Conservation (phyloP, 2,797 vertebrate genomes). For the Bryconaethiops microstoma region DNA sequence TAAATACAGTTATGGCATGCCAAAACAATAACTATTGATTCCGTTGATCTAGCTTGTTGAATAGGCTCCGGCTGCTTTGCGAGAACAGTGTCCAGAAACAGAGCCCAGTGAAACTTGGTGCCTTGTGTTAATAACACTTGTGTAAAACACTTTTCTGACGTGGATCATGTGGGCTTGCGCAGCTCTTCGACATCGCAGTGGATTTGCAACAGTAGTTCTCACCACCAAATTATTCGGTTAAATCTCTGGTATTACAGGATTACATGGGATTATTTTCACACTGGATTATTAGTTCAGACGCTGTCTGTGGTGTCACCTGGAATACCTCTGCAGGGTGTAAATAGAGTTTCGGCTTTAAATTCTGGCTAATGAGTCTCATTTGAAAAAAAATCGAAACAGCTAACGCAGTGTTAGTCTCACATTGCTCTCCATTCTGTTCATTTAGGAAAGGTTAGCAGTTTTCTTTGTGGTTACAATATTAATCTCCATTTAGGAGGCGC, state of each 20-base stretch:
- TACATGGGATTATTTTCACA: conserved; percentile 71
- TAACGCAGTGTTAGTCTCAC: conserved; percentile 1
- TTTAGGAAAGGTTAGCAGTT: conserved; percentile 9
- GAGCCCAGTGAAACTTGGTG: neutral
- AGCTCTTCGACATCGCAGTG: conserved; percentile 51
- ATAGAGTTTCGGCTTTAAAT: conserved; percentile 26
- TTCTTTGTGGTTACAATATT: neutral
- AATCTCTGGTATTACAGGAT: conserved; percentile 74
- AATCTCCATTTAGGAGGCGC: conserved; percentile 6
- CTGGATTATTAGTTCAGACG: conserved; percentile 59
- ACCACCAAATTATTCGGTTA: conserved; percentile 66
- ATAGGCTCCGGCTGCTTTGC: neutral
- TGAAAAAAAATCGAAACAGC: neutral
- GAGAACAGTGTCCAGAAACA: too few relatives aligned
- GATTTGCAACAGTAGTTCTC: conserved; percentile 69
- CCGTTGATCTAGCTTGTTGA: neutral
- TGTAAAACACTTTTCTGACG: conserved; percentile 19
- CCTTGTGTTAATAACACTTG: neutral
- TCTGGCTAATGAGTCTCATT: conserved; percentile 24
- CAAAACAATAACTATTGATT: conserved; percentile 4
- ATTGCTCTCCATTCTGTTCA: neutral
- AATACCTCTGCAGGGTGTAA: conserved; percentile 12
- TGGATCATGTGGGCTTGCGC: neutral
- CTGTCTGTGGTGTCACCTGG: conserved; percentile 21
- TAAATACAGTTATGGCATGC: neutral